These are phyloP conservation scores for Mythimna vitellina DNA, from an alignment of 2,888 invertebrate genomes.

Conservation along the genomic window DNA sequence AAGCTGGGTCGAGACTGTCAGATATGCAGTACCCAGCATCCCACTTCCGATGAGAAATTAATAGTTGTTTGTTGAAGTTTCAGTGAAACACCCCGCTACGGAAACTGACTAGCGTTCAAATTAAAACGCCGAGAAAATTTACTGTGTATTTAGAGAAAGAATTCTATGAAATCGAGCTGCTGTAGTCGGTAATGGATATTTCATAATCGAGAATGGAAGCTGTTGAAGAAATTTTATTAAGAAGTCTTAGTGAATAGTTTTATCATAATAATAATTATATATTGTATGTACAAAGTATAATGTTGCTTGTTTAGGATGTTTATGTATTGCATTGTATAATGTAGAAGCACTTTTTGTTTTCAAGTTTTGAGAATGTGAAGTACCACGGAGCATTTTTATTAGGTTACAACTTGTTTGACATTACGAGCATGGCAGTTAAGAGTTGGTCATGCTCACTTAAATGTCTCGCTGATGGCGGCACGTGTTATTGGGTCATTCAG, in stretches of 20 bases:
- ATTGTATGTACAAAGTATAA: not conserved
- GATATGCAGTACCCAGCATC: slow-evolving; percentile 32
- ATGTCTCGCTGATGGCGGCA: no score
- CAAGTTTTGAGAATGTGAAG: no score
- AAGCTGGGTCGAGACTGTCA: slow-evolving; percentile 57
- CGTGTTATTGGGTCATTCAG: no score
- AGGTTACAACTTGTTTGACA: no score
- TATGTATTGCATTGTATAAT: no score
- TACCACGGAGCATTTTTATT: no score
- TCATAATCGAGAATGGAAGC: not conserved
- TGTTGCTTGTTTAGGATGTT: no score
- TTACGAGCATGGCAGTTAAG: no score
- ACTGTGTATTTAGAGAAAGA: slow-evolving; percentile 31
- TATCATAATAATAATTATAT: not conserved
- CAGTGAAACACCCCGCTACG: slow-evolving; percentile 14
- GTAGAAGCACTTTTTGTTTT: no score
- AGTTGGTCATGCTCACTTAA: no score
- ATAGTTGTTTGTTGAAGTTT: slow-evolving; percentile 71
- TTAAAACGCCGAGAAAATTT: slow-evolving; percentile 32
- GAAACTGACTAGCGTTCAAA: slow-evolving; percentile 31
- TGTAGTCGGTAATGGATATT: slow-evolving; percentile 12
- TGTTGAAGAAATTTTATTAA: slow-evolving; percentile 2
- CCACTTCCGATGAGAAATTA: slow-evolving; percentile 70
- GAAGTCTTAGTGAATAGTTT: not conserved
- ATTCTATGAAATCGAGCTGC: slow-evolving; percentile 18